Base-by-base conservation (phyloP, 2,888 invertebrate genomes). In the Strigamia transsilvanica region DNA sequence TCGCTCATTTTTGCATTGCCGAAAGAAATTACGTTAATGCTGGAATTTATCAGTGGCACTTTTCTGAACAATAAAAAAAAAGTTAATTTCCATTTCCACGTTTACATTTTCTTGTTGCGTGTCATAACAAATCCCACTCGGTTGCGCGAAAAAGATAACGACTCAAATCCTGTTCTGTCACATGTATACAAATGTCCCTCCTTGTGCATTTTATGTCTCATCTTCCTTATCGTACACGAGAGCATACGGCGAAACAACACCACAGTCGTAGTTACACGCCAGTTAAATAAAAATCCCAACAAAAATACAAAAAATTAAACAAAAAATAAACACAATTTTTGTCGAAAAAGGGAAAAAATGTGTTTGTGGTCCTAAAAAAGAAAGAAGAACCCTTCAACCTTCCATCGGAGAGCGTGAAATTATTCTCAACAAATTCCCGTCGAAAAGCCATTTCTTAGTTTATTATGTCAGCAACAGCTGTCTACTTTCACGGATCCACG, bases 401-500 rank as follows among this genome's bases (percentile, higher is more conserved):
- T 73, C 73, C 32, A 32, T 73, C 56, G 27, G 73, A n/a, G 73
- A 73, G 73, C 73, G 73, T 27, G 73, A 73, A 73, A 32, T 32
- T 32, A 73, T 73, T 73, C 73, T 73, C 73, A 27, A 73, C 73
- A 73, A 73, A 73, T 73, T 73, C 73, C n/a, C 32, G 73, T 32
- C 23, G 32, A 73, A 27, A 73, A 73, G 73, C 73, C 73, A 32
- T 73, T 73, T 73, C 73, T 73, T 73, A 73, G 73, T 73, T 73
- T 73, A 73, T 73, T 73, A 73, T 73, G 73, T 73, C 73, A 73
- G 73, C 73, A 6, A n/a, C 73, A 73, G 73, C 73, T 73, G 73
- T 27, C 13, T 32, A 73, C 73, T 73, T 27, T 73, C 73, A 73
- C 13, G 73, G 73, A 10, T 73, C 73, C 32, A n/a, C n/a, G 73